These are phyloP conservation scores for Palloptera scutellata DNA, from an alignment of 2,888 invertebrate genomes.

Conservation along the genomic window DNA sequence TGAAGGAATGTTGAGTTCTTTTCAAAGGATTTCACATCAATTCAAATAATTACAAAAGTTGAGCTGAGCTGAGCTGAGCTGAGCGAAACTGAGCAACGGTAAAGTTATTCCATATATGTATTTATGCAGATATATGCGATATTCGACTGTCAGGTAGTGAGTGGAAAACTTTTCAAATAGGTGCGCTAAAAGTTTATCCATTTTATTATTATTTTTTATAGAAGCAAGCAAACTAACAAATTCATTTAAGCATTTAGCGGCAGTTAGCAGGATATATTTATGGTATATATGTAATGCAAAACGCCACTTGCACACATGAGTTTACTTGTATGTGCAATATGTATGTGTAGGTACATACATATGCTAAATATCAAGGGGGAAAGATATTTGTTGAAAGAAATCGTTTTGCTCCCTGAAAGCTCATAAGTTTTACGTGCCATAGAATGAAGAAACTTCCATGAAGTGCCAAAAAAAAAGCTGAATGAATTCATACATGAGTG, in stretches of 20 bases:
- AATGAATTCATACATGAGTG: too few species aligned
- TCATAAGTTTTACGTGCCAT: too few species aligned
- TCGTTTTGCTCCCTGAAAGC: too few species aligned
- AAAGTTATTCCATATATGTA: conserved; percentile 18
- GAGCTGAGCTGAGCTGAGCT: conserved; percentile 24
- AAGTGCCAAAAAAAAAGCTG: too few species aligned
- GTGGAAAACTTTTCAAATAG: conserved; percentile 10
- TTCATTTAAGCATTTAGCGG: conserved; percentile 50
- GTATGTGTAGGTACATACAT: too few species aligned
- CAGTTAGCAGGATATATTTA: conserved; percentile 42
- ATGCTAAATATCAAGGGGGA: too few species aligned
- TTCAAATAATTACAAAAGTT: conserved; percentile 60
- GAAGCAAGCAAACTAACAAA: conserved; percentile 46
- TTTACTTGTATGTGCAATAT: not conserved
- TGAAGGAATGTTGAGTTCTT: conserved; percentile 34
- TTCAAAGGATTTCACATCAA: conserved; percentile 43
- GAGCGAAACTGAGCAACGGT: too few species aligned
- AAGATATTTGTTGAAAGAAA: too few species aligned
- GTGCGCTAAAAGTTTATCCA: not conserved
- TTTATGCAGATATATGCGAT: not conserved
- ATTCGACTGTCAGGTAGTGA: too few species aligned
- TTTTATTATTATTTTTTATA: not conserved
- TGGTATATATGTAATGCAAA: too few species aligned
- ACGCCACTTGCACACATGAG: too few species aligned
- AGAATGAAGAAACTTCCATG: too few species aligned